A percentile compares a stretch with the other conserved stretches of the same genome.
phyloP scores from a whole-genome alignment of 2,797 vertebrate species.

The Calcarius lapponicus region DNA sequence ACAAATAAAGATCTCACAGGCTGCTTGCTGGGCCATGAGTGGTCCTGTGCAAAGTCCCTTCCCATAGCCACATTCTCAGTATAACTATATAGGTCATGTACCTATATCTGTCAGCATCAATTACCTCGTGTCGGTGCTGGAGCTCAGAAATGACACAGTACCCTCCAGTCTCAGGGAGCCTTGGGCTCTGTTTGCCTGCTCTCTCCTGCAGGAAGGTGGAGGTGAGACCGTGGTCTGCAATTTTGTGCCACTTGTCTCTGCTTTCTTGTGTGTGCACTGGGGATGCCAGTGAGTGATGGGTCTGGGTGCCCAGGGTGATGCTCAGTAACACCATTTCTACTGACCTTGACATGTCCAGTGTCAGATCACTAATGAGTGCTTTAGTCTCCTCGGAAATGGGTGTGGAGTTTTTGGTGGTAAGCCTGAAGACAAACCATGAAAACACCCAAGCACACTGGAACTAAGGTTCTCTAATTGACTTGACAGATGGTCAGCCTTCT shows the following conservation, averaged over 20 bases:
- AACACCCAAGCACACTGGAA: neutral
- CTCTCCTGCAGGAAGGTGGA: neutral
- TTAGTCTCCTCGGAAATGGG: neutral
- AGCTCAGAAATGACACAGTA: neutral
- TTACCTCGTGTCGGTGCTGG: fast-evolving
- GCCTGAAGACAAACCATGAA: neutral
- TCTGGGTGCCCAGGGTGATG: neutral
- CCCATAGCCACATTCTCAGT: neutral
- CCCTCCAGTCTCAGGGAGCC: fast-evolving
- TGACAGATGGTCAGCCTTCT: neutral
- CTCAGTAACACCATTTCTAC: neutral
- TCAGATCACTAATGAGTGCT: fast-evolving
- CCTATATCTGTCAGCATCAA: neutral
- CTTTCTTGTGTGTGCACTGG: fast-evolving
- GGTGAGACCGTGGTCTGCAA: fast-evolving
- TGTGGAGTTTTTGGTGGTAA: neutral
- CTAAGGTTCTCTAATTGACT: neutral
- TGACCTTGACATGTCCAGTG: fast-evolving
- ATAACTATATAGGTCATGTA: fast-evolving
- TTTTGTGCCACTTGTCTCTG: neutral
- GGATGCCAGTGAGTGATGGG: neutral
- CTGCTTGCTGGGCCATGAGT: neutral
- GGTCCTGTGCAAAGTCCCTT: neutral
- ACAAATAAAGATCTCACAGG: neutral
- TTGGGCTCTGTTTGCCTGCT: neutral